Conservation (phyloP, 1,140 invertebrate species). For the Anagrus nilaparvatae region DNA sequence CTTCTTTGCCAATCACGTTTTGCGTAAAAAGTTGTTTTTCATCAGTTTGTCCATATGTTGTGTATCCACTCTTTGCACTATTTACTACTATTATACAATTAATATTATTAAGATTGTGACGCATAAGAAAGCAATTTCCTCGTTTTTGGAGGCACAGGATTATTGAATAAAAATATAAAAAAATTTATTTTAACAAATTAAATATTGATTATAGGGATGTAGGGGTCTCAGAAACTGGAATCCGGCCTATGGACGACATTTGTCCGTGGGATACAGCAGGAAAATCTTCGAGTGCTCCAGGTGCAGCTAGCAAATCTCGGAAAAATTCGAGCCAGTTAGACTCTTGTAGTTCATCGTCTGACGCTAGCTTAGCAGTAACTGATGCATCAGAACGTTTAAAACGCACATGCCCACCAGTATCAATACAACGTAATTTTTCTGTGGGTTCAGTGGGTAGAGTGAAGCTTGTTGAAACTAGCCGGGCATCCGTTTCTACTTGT, state of each 20-base stretch:
- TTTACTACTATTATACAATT: no score
- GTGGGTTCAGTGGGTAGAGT: conserved; percentile 23
- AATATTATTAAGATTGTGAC: no score
- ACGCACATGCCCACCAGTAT: conserved; percentile 45
- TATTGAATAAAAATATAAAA: no score
- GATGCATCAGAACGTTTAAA: conserved; percentile 49
- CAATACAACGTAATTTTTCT: conserved; percentile 36
- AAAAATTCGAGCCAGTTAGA: conserved; percentile 49
- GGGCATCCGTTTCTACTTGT: conserved; percentile 28
- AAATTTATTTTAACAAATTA: no score
- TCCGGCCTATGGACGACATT: conserved; percentile 49
- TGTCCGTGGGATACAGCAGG: conserved; percentile 54
- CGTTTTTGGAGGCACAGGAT: no score
- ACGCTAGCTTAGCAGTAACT: conserved; percentile 51
- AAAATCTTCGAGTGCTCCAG: conserved; percentile 14
- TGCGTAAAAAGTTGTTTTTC: no score
- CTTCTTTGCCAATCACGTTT: no score
- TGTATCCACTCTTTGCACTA: no score
- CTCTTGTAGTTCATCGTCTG: conserved; percentile 58
- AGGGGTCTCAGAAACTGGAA: conserved; percentile 35
- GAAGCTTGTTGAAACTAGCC: conserved; percentile 32
- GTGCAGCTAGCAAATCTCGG: conserved; percentile 31
- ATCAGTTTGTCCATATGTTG: no score
- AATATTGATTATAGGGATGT: conserved; percentile 41
- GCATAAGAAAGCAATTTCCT: no score